phyloP scores from a whole-genome alignment of 2,113 vertebrate species.

The Zosterops pallidus region DNA sequence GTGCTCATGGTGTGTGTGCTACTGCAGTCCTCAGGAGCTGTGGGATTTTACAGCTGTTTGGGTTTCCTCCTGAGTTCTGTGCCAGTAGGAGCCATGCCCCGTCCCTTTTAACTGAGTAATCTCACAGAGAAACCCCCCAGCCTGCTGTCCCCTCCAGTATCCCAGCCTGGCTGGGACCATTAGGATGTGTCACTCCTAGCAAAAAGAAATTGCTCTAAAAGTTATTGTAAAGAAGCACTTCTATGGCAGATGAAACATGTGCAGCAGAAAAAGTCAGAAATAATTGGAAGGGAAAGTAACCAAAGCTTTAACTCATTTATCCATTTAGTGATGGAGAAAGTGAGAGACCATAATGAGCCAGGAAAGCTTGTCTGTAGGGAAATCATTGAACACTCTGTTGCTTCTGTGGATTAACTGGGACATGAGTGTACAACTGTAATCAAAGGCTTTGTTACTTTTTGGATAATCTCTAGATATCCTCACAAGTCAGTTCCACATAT shows the following conservation, averaged over 20 bases:
- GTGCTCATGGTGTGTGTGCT: accelerated
- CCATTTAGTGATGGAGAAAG: slow-evolving; percentile 8
- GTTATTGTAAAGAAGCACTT: neutral
- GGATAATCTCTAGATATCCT: neutral
- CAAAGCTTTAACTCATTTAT: neutral
- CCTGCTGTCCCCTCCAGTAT: neutral
- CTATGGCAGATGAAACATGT: neutral
- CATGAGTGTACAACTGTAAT: neutral
- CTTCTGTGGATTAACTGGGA: neutral
- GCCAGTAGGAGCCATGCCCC: neutral
- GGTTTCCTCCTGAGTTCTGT: neutral
- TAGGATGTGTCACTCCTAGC: neutral
- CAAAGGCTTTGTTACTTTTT: neutral
- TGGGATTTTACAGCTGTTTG: neutral
- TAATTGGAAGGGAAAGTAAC: neutral
- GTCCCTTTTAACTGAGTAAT: neutral
- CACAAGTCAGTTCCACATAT: neutral
- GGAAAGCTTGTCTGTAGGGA: slow-evolving; percentile 35
- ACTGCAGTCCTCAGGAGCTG: neutral
- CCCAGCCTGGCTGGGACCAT: neutral
- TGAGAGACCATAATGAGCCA: neutral
- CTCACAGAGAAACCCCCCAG: neutral
- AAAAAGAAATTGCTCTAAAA: neutral
- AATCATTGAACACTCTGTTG: neutral
- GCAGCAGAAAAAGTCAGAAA: neutral